A percentile compares a stretch with the other conserved stretches of the same genome.
Evolutionary conservation across 2,797 vertebrate species (phyloP).

Genomic region (Xiphorhynchus erythropygius): DNA sequence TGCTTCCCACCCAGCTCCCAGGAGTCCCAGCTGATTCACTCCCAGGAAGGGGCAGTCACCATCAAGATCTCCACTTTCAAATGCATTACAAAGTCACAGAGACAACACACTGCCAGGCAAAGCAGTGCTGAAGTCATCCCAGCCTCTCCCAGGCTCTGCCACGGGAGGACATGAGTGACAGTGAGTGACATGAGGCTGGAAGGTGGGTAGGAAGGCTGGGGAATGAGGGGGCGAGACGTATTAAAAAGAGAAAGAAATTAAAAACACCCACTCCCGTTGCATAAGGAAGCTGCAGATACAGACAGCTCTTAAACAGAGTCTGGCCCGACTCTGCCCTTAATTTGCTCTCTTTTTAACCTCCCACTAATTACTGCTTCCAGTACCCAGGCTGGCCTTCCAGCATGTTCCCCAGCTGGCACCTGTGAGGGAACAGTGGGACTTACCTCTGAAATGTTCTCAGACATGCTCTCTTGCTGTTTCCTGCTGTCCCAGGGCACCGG

Average conservation of each 20-base stretch:
- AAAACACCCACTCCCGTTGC: constrained; percentile 12
- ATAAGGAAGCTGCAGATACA: constrained; percentile 32
- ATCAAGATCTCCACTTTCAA: neutral
- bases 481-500: constrained; percentile 69
- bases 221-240: constrained; percentile 53
- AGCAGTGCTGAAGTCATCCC: neutral
- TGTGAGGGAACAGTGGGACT: neutral
- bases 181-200: constrained; percentile 32
- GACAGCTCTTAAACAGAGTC: constrained; percentile 50
- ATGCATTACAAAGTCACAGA: neutral
- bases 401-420: neutral
- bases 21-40: neutral
- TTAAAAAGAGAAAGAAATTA: constrained; percentile 38
- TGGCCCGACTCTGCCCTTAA: constrained; percentile 12
- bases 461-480: constrained; percentile 56
- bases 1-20: neutral
- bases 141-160: neutral
- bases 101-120: neutral
- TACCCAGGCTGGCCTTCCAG: neutral
- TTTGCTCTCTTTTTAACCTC: constrained; percentile 9
- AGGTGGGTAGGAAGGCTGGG: constrained; percentile 22
- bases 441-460: constrained; percentile 73
- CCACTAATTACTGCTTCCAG: neutral
- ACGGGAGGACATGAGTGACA: constrained; percentile 9
- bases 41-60: neutral